Base-by-base conservation (phyloP, 2,888 invertebrate species). In the Tipula unca region DNA sequence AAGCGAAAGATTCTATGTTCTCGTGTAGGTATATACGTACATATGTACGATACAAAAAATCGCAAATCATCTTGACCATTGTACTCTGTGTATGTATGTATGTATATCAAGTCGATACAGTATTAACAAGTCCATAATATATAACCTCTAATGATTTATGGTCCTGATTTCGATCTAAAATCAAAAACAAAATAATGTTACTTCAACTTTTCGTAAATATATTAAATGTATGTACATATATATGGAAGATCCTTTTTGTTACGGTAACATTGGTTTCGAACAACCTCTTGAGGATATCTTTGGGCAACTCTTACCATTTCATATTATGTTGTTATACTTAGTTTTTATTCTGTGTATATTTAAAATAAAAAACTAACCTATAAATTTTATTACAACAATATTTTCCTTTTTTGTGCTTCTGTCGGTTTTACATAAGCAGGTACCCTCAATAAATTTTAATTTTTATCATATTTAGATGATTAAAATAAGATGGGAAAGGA, bases 401-500 rank as follows among this genome's bases (percentile, higher is more conserved):
- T 25, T 69, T 69, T 69, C 25, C 10, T 25, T 69, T 69, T 69
- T 69, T 25, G 20, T 32, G 6, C 6, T 32, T 32, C 6, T 6
- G 8, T 25, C 69, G 69, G 25, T 25, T 69, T 25, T 20, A 69
- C 25, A 25, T 69, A 48, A 25, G 69, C 69, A 69, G 69, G 69
- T 69, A 69, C 25, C 69, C 69, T 69, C 69, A 69, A 69, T 69
- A 69, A 69, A 69, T 69, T 69, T 25, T 69, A 69, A 69, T 69
- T 69, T 69, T 69, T 69, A 69, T 69, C 69, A 69, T 25, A 69
- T 69, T 69, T 69, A 69, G 69, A 69, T 69, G 69, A 69, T 69
- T 69, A 69, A 69, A 69, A 69, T 10, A 69, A 69, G 8, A 25
- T 69, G 69, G 69, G 25, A 69, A 48, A 8, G 25, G 25, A 2